Evolutionary conservation across 2,888 invertebrate species (phyloP).

Genomic region (Sarcophaga subvicina): DNA sequence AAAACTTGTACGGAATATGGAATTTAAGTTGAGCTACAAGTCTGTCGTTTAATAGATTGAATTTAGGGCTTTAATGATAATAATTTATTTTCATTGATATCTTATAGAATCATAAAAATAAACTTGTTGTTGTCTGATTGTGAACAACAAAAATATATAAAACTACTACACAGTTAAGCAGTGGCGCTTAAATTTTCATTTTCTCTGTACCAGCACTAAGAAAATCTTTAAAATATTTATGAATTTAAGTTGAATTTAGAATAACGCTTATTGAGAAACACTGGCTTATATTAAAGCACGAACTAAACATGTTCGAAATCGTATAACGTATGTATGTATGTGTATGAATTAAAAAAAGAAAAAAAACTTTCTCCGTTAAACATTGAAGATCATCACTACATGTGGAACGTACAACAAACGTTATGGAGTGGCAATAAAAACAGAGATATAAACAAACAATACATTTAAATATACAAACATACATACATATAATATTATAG

Average conservation of each 20-base stretch:
- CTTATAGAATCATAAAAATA: background rate
- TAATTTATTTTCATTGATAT: background rate
- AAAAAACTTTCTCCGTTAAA: constrained; percentile 66
- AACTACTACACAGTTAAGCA: too few relatives aligned
- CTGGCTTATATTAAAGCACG: constrained; percentile 41
- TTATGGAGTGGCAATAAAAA: constrained; percentile 34
- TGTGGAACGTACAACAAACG: constrained; percentile 14
- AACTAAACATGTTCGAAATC: constrained; percentile 4
- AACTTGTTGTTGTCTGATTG: background rate
- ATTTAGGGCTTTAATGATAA: background rate
- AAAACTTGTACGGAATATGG: background rate
- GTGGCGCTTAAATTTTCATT: too few relatives aligned
- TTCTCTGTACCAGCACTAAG: too few relatives aligned
- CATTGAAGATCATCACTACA: constrained; percentile 59
- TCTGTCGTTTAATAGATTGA: background rate
- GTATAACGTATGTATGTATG: background rate
- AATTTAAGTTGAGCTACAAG: background rate
- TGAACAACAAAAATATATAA: background rate
- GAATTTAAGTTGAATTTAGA: background rate
- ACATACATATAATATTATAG: background rate
- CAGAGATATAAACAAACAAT: constrained; percentile 38
- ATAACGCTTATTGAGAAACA: constrained; percentile 37
- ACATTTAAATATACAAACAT: background rate
- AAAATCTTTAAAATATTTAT: too few relatives aligned
- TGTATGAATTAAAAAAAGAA: constrained; percentile 4